Conservation (phyloP, 2,888 invertebrate genomes). For the Epinotia bilunana region DNA sequence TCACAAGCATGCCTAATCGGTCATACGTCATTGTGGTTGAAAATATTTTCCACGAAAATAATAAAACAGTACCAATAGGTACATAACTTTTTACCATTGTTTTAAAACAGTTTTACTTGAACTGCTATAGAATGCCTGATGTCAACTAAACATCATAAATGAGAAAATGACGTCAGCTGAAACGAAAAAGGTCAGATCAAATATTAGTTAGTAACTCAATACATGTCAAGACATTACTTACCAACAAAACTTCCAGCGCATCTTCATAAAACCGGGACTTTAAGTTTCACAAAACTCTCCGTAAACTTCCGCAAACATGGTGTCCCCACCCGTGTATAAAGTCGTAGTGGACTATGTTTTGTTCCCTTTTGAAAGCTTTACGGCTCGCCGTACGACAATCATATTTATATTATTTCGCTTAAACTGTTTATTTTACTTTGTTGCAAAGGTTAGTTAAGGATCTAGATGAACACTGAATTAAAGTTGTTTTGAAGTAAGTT, state of each 20-base stretch:
- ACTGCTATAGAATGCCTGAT: too few relatives aligned
- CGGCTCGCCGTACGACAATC: constrained; percentile 60
- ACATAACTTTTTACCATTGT: too few relatives aligned
- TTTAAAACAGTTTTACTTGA: too few relatives aligned
- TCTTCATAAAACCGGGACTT: neutral
- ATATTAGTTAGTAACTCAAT: neutral
- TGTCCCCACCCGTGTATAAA: constrained; percentile 58
- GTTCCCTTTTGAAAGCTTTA: constrained; percentile 62
- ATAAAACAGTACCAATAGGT: too few relatives aligned
- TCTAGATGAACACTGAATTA: constrained; percentile 26
- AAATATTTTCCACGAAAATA: too few relatives aligned
- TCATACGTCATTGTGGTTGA: too few relatives aligned
- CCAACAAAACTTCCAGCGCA: neutral
- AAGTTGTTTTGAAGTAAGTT: constrained; percentile 1
- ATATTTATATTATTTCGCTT: constrained; percentile 49
- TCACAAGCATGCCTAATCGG: too few relatives aligned
- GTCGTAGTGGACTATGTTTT: constrained; percentile 63
- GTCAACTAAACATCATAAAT: too few relatives aligned
- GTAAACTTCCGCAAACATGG: constrained; percentile 47
- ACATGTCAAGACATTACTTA: neutral
- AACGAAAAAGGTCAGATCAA: too few relatives aligned
- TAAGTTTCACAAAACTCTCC: constrained; percentile 9
- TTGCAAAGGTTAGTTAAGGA: constrained; percentile 42
- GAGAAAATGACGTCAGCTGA: too few relatives aligned
- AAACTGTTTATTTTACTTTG: constrained; percentile 42